These are phyloP conservation scores for Hemistola chrysoprasaria DNA, from an alignment of 2,888 invertebrate species.

Conservation along the genomic window DNA sequence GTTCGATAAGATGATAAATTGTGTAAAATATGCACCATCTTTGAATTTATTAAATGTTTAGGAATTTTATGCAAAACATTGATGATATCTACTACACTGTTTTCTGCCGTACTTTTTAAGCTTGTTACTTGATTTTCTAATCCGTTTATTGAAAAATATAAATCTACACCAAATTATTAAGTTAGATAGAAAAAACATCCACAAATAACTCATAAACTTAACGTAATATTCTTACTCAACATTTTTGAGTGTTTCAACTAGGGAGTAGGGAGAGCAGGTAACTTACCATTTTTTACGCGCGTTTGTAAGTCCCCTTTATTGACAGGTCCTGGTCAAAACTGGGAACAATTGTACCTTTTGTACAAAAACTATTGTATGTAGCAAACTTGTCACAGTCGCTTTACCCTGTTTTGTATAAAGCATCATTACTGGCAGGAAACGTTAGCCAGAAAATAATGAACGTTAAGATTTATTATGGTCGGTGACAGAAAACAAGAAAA, in stretches of 20 bases:
- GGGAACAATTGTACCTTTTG: slow-evolving; percentile 26
- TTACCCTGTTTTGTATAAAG: slow-evolving; percentile 18
- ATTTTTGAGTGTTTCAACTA: slow-evolving; percentile 17
- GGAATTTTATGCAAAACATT: slow-evolving; percentile 40
- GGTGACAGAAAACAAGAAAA: background rate
- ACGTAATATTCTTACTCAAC: slow-evolving; percentile 9
- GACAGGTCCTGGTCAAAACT: slow-evolving; percentile 33
- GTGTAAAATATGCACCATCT: slow-evolving; percentile 27
- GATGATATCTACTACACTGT: slow-evolving; percentile 19
- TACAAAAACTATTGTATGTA: slow-evolving; percentile 24
- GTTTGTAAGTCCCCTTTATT: slow-evolving; percentile 49
- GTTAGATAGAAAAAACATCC: too few relatives aligned
- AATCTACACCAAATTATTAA: too few relatives aligned
- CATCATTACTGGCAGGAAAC: slow-evolving; percentile 22
- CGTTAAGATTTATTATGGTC: background rate
- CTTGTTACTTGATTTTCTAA: too few relatives aligned
- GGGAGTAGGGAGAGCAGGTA: slow-evolving; percentile 62
- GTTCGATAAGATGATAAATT: slow-evolving; percentile 34
- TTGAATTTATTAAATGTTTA: slow-evolving; percentile 5
- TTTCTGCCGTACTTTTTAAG: background rate
- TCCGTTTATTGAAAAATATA: too few relatives aligned
- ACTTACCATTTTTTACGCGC: slow-evolving; percentile 66
- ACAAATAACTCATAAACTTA: too few relatives aligned
- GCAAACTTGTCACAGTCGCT: slow-evolving; percentile 22
- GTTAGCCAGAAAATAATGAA: slow-evolving; percentile 6